Percentiles rank a stretch among this genome's conserved stretches.
Conservation (phyloP, 2,797 vertebrate species). For the Forpus xanthops region DNA sequence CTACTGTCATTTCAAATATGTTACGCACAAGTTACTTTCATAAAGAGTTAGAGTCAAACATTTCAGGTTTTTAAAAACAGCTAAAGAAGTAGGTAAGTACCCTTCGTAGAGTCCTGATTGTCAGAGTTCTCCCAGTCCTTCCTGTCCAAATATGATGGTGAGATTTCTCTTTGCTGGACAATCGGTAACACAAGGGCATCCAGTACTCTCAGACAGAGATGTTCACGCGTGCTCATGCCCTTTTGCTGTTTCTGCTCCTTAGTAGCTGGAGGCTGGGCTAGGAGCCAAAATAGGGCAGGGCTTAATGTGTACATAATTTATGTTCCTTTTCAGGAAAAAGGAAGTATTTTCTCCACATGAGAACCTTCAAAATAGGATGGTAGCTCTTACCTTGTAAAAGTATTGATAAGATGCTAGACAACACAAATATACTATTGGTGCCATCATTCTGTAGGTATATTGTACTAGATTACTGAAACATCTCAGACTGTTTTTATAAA, state of each 20-base stretch:
- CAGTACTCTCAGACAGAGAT: neutral
- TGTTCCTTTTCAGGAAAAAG: neutral
- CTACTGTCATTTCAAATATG: neutral
- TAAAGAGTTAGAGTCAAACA: neutral
- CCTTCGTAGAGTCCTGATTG: neutral
- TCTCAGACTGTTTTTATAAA: neutral
- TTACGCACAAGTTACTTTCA: neutral
- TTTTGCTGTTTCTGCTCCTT: slow-evolving; percentile 20
- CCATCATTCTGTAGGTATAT: neutral
- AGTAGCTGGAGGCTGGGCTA: neutral
- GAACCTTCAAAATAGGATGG: neutral
- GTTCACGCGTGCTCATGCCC: neutral
- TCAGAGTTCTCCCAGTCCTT: neutral
- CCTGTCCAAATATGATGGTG: neutral
- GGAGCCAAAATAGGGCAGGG: slow-evolving; percentile 44
- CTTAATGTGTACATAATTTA: slow-evolving; percentile 29
- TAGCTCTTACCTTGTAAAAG: neutral
- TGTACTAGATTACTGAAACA: neutral
- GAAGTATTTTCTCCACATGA: neutral
- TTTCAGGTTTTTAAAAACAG: neutral
- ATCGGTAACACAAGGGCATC: neutral
- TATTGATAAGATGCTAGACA: neutral
- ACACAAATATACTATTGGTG: neutral
- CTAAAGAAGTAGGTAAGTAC: slow-evolving; percentile 3
- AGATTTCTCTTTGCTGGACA: neutral